Base-by-base conservation (phyloP, 2,888 invertebrate genomes). In the Agonopterix alstromeriana region DNA sequence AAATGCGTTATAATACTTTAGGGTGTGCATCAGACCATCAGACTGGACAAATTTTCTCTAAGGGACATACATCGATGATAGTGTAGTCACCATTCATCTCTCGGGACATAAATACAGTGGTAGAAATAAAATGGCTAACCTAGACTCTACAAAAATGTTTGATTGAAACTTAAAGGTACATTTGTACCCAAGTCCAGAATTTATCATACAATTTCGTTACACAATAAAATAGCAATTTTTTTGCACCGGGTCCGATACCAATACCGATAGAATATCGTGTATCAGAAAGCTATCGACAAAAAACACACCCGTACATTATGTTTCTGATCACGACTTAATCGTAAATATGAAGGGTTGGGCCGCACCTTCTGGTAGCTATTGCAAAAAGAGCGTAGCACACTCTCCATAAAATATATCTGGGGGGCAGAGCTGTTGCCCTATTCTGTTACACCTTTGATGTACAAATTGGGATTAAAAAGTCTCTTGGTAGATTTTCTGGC, bases 241-340 rank as follows among this genome's bases (percentile, higher is more conserved):
- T 41, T 10, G 12, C 35, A 10, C 27, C 46, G 46, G 46, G 27
- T 27, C 27, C 42, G 27, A 27, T n/a, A 35, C 45, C 38, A 57
- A 52, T 61, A 61, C 54, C 62, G 58, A 61, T 60, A 56, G 59
- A 56, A 57, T 61, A 59, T 56, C 65, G 63, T 72, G 73, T 81
- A 79, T 77, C 77, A 61, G 69, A 61, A 67, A 71, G 69, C 73
- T 73, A 82, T 82, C 78, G 82, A 71, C 77, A 80, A 82, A 82
- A 83, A 84, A 83, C 65, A 61, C 71, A 70, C 70, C 68, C 70
- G 67, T 79, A 77, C 74, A 81, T 85, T 84, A 83, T 80, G 75
- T 86, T 87, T 86, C 87, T 77, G 84, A 85, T 87, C 87, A 87
- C 87, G 87, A 77, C 78, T 85, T 84, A 82, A 86, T 86, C 87